Conservation (phyloP, 2,888 invertebrate species). For the Orthosia gracilis region DNA sequence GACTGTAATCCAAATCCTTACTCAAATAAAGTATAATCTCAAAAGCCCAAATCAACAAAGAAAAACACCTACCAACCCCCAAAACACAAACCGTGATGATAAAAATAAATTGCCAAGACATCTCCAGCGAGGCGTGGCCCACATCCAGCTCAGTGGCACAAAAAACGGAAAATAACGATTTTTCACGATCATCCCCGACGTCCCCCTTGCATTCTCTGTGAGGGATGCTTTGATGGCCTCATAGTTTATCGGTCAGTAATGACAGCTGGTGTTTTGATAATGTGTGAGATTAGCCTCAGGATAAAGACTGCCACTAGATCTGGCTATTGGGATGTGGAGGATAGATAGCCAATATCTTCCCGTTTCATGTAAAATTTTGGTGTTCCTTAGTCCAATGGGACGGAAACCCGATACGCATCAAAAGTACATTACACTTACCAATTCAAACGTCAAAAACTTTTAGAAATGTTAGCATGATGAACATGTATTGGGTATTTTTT, state of each 20-base stretch:
- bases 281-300: not conserved
- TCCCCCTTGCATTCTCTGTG: constrained; percentile 33
- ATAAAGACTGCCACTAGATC: too few species aligned
- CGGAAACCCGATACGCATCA: too few species aligned
- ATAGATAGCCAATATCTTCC: too few species aligned
- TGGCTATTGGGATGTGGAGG: too few species aligned
- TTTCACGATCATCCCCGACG: constrained; percentile 71
- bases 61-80: not conserved
- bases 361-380: too few species aligned
- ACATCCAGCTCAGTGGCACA: constrained; percentile 57
- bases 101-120: constrained; percentile 71
- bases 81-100: constrained; percentile 54
- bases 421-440: too few species aligned
- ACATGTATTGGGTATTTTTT: too few species aligned
- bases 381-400: too few species aligned
- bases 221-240: constrained; percentile 55
- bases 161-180: constrained; percentile 72
- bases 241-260: constrained; percentile 51
- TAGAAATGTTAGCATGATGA: too few species aligned
- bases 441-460: too few species aligned
- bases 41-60: not conserved
- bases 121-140: constrained; percentile 65
- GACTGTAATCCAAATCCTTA: not conserved
- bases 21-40: too few species aligned
- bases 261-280: constrained; percentile 51